phyloP scores from a whole-genome alignment of 2,797 vertebrate species.

The Muscicapa striata region DNA sequence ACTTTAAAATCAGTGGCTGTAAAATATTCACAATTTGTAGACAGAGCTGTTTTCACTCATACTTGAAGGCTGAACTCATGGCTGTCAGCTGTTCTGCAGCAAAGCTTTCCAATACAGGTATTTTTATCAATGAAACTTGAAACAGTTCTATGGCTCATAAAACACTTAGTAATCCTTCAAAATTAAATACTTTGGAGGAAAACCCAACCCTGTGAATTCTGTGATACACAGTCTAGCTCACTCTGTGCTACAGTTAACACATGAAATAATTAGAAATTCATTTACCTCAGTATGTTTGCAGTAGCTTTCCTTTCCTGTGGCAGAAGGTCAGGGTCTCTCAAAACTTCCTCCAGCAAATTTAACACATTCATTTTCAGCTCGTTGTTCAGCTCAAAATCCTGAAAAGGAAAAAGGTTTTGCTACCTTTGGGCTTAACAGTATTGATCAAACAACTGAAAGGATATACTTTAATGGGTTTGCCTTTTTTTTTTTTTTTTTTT shows the following conservation, averaged over 20 bases:
- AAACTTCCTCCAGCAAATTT: conserved; percentile 92
- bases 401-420: conserved; percentile 18
- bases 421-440: not conserved
- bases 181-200: not conserved
- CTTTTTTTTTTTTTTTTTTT: too few relatives aligned
- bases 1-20: not conserved
- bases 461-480: not conserved
- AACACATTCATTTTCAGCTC: conserved; percentile 94
- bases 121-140: not conserved
- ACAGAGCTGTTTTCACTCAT: not conserved
- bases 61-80: not conserved
- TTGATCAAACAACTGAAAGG: not conserved
- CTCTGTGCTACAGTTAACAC: not conserved
- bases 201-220: not conserved
- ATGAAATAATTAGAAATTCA: not conserved
- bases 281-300: conserved; percentile 91
- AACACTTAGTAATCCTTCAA: not conserved
- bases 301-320: conserved; percentile 97
- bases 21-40: not conserved
- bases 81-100: not conserved
- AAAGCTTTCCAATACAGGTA: not conserved
- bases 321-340: conserved; percentile 94
- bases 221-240: not conserved
- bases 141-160: not conserved
- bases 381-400: conserved; percentile 96